Conservation (phyloP, 2,797 vertebrate species). For the Protosalanx chinensis region DNA sequence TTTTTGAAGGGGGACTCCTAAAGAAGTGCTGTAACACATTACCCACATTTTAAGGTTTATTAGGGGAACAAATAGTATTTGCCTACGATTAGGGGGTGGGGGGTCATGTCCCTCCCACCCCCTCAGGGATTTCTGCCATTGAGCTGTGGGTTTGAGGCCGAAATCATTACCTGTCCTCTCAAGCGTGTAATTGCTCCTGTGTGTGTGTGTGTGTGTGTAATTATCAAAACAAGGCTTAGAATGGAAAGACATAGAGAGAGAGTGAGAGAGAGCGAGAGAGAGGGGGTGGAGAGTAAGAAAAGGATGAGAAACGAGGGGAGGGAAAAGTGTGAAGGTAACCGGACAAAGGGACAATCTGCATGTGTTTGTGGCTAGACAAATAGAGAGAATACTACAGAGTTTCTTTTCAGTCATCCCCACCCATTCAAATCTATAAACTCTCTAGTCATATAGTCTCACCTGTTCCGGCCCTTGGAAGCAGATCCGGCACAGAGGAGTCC, state of each 20-base stretch:
- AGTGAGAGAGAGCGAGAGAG: too few relatives aligned
- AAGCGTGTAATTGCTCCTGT: slow-evolving; percentile 25
- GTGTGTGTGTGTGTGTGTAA: slow-evolving; percentile 6
- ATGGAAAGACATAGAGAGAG: neutral
- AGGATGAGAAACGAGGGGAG: neutral
- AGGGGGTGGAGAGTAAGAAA: neutral
- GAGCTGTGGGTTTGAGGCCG: neutral
- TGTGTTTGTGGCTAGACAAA: too few relatives aligned
- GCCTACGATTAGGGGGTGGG: too few relatives aligned
- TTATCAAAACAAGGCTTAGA: slow-evolving; percentile 14
- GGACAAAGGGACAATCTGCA: too few relatives aligned
- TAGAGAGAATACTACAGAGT: too few relatives aligned
- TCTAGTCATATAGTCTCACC: slow-evolving; percentile 63
- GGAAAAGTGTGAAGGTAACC: too few relatives aligned
- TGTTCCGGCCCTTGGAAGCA: slow-evolving; percentile 89
- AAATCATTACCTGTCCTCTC: slow-evolving; percentile 22
- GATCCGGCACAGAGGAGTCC: slow-evolving; percentile 85
- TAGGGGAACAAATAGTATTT: too few relatives aligned
- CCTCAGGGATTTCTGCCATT: too few relatives aligned
- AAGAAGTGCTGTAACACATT: too few relatives aligned
- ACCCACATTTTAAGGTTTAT: too few relatives aligned
- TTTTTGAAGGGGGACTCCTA: too few relatives aligned
- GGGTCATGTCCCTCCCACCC: too few relatives aligned
- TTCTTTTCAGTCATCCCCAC: neutral
- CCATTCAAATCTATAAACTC: slow-evolving; percentile 5